Conservation (phyloP, 2,797 vertebrate genomes). For the Rachycentron canadum region DNA sequence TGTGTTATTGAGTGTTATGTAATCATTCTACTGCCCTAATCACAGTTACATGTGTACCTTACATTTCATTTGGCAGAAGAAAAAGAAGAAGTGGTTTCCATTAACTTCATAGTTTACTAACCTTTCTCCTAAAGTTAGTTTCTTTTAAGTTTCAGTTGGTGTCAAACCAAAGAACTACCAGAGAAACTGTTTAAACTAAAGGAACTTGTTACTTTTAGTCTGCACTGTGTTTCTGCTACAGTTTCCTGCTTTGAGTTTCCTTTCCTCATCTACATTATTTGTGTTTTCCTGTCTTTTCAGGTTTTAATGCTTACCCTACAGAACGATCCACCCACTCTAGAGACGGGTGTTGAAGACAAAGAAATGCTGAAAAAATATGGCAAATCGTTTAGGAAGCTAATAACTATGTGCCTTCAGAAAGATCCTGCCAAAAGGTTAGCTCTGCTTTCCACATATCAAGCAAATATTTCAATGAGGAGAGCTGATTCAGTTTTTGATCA, state of each 20-base stretch:
- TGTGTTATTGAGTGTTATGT: background rate
- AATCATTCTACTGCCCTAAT: background rate
- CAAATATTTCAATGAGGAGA: conserved; percentile 12
- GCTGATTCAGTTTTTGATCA: conserved; percentile 30
- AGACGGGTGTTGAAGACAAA: conserved; percentile 97
- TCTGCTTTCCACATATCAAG: background rate
- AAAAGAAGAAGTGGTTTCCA: background rate
- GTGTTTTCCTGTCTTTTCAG: conserved; percentile 78
- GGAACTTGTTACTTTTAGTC: conserved; percentile 23
- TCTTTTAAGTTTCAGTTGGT: conserved; percentile 30
- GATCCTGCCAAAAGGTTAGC: conserved; percentile 96
- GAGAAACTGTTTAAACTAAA: conserved; percentile 7
- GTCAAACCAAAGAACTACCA: conserved; percentile 7
- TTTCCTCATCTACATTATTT: conserved; percentile 27
- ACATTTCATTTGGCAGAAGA: background rate
- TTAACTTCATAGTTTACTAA: background rate
- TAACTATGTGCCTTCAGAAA: conserved; percentile 98
- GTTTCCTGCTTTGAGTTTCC: conserved; percentile 55
- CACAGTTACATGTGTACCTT: background rate
- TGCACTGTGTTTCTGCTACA: conserved; percentile 6
- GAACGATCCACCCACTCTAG: conserved; percentile 95
- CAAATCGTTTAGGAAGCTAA: conserved; percentile 97
- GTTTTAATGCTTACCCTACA: conserved; percentile 98
- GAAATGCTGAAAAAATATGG: conserved; percentile 97
- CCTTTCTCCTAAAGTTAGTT: conserved; percentile 1